phyloP scores from a whole-genome alignment of 1,140 invertebrate genomes.

The Penaeus indicus region DNA sequence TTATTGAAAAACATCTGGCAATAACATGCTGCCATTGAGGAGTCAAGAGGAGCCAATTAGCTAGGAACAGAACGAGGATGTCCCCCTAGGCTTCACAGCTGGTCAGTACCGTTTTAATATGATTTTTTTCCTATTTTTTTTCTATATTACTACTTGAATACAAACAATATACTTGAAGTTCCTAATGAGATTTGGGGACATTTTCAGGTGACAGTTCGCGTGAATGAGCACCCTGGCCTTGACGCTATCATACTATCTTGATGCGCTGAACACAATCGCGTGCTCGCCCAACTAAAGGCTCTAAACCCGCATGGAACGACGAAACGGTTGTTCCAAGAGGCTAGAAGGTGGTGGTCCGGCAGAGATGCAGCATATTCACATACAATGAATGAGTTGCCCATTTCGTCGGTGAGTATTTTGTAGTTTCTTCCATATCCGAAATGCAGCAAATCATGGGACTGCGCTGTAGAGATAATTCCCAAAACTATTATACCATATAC shows the following conservation, averaged over 20 bases:
- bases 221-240: conserved; percentile 75
- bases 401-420: conserved; percentile 64
- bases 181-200: no score
- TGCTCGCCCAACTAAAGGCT: conserved; percentile 77
- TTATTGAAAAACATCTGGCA: conserved; percentile 45
- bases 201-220: conserved; percentile 72
- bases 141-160: no score
- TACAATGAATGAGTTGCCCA: conserved; percentile 70
- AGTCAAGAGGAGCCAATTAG: conserved; percentile 33
- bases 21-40: conserved; percentile 55
- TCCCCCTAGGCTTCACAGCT: conserved; percentile 49
- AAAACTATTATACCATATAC: no score
- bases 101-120: conserved; percentile 31
- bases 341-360: conserved; percentile 73
- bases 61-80: conserved; percentile 27
- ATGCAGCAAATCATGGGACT: no score
- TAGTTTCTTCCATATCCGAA: no score
- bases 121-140: no score
- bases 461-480: no score
- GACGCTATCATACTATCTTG: conserved; percentile 75
- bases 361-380: conserved; percentile 72
- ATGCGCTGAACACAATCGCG: conserved; percentile 81
- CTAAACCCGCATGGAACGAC: conserved; percentile 89
- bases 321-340: conserved; percentile 78
- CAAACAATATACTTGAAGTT: neutral